Evolutionary conservation across 92 coral and sea anemone species (phyloP).

Genomic region (Paramuricea clavata): DNA sequence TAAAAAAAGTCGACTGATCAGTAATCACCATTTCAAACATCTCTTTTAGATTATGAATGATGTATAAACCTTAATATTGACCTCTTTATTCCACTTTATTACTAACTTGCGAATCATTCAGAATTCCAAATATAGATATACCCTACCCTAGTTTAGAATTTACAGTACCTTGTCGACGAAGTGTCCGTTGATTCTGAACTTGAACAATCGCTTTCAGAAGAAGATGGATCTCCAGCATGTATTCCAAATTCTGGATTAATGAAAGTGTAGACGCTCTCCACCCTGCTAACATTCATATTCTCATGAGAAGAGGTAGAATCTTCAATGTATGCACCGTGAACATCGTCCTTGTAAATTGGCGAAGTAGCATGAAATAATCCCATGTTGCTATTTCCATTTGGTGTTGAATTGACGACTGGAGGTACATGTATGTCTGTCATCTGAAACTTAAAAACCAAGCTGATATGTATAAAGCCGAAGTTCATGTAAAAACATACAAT

Average conservation of each 20-base stretch:
- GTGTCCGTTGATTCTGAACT: slow-evolving; percentile 23
- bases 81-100: too few relatives aligned
- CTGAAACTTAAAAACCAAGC: background rate
- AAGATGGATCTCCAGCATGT: background rate
- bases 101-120: too few relatives aligned
- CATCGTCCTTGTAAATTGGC: background rate
- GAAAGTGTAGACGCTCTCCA: background rate
- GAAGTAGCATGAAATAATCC: background rate
- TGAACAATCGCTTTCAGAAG: background rate
- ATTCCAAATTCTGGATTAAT: slow-evolving; percentile 1
- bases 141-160: too few relatives aligned
- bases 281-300: background rate
- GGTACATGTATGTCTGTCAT: background rate
- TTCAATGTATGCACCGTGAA: background rate
- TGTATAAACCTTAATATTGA: too few relatives aligned
- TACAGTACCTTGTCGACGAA: too few relatives aligned
- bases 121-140: too few relatives aligned
- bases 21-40: too few relatives aligned
- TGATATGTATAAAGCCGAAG: background rate
- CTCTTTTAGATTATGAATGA: too few relatives aligned
- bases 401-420: background rate
- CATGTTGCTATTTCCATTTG: background rate
- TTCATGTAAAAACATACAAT: background rate
- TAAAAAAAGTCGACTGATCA: background rate
- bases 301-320: background rate